Base-by-base conservation (phyloP, 2,797 vertebrate genomes). In the Calcarius lapponicus region DNA sequence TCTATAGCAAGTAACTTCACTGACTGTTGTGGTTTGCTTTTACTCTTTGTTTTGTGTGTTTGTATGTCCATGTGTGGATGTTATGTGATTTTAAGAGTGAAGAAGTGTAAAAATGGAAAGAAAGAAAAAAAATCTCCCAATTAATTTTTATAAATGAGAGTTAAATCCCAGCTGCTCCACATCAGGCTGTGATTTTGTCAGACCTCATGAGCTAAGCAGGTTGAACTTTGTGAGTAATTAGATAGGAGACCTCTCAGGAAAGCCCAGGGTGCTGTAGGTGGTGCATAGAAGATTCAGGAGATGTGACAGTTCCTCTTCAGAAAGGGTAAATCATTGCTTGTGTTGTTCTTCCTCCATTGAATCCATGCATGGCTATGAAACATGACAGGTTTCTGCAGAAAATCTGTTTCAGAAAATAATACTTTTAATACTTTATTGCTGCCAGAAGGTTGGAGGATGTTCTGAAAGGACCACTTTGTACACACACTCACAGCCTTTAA, bases 101-200 rank as follows among this genome's bases (percentile, higher is more conserved):
- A 91, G 73, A 90, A 50, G 31, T 75, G 58, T 17, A 43, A 74
- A 86, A 86, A 47, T 11, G 0, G 21, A 74, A 82, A 70, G 18
- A 89, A 91, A 82, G 31, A 70, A 92, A 83, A 82, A 82, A 76
- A 64, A 29, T 13, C 14, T 81, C 38, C 72, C 92, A 93, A 96
- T 94, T 92, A 93, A 80, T 21, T 89, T 95, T 95, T 86, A 80
- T 85, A 90, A 86, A 95, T 86, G 79, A 89, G 93, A 92, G 79
- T 91, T 94, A 94, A 96, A 88, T 94, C 95, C 88, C 81, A 93
- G 38, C 50, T 95, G 83, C 71, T 86, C 34, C 40, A 90, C 50
- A 66, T 90, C 51, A 91, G 83, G 60, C 81, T 94, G 47, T 85
- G 91, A 95, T 93, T 95, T 93, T 93, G 56, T 91, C 71, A 95